A percentile compares a stretch with the other conserved stretches of the same genome.
phyloP scores from a whole-genome alignment of 2,113 vertebrate species.

The Phycodurus eques region DNA sequence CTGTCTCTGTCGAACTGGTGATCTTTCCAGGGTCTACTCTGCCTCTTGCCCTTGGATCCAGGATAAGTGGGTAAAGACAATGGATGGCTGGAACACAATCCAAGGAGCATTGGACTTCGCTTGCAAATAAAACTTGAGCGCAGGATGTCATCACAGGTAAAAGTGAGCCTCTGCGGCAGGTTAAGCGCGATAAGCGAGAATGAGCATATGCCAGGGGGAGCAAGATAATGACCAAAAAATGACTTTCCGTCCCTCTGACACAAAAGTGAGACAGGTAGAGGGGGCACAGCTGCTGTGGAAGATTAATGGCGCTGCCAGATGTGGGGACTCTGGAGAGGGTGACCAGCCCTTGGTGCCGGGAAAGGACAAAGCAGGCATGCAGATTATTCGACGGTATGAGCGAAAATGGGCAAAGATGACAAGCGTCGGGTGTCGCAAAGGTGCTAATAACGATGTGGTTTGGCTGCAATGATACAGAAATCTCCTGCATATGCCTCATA shows the following conservation, averaged over 20 bases:
- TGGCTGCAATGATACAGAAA: slow-evolving; percentile 22
- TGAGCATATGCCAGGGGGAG: slow-evolving; percentile 69
- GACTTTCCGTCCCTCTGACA: slow-evolving; percentile 67
- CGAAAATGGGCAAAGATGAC: slow-evolving; percentile 38
- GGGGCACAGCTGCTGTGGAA: slow-evolving; percentile 64
- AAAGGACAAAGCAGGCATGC: slow-evolving; percentile 58
- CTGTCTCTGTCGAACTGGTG: not conserved
- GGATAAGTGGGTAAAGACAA: not conserved
- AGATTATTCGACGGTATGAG: slow-evolving; percentile 17
- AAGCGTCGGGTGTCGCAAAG: slow-evolving; percentile 16
- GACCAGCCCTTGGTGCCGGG: slow-evolving; percentile 54
- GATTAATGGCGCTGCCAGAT: slow-evolving; percentile 74
- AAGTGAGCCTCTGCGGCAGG: slow-evolving; percentile 48
- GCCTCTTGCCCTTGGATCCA: not conserved
- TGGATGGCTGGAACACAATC: not conserved
- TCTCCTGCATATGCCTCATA: slow-evolving; percentile 40
- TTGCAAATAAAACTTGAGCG: slow-evolving; percentile 7
- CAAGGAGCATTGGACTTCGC: not conserved
- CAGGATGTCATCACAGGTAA: slow-evolving; percentile 34
- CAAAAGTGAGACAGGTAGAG: slow-evolving; percentile 67
- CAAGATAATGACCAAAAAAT: slow-evolving; percentile 70
- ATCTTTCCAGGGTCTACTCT: not conserved
- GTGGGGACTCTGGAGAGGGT: slow-evolving; percentile 61
- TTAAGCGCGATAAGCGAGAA: slow-evolving; percentile 70
- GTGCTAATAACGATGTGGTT: slow-evolving; percentile 42